Evolutionary conservation across 2,797 vertebrate genomes (phyloP).

Genomic region (Phataginus tricuspis): DNA sequence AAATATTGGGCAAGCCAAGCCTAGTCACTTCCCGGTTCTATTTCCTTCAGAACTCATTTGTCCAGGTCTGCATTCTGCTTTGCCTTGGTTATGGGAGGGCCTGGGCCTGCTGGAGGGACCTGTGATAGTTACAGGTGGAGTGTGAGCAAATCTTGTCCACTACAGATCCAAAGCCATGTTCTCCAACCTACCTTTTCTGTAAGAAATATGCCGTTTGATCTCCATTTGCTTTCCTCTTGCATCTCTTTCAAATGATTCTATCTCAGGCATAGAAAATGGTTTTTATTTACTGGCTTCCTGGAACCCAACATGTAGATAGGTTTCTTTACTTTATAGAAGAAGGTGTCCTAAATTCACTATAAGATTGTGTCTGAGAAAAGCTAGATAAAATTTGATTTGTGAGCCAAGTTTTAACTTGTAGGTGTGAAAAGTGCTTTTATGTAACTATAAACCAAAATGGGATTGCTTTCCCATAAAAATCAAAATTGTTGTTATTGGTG

Average conservation of each 20-base stretch:
- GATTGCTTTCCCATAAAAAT: conserved; percentile 8
- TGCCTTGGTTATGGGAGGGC: too few species aligned
- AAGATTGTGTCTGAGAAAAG: not conserved
- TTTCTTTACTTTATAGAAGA: not conserved
- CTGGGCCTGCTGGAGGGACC: not conserved
- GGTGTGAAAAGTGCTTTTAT: not conserved
- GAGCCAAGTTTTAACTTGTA: not conserved
- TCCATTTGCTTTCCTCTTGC: not conserved
- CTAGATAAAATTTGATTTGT: conserved; percentile 11
- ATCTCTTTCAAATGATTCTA: not conserved
- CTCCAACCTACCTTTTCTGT: not conserved
- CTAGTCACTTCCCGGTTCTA: not conserved
- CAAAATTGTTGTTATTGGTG: not conserved
- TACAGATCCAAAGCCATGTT: not conserved
- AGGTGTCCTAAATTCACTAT: not conserved
- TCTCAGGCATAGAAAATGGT: not conserved
- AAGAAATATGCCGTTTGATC: not conserved
- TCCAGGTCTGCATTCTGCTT: not conserved
- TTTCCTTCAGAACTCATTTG: not conserved
- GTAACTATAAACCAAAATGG: not conserved
- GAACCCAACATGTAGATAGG: not conserved
- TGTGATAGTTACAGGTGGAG: not conserved
- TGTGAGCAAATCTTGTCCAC: not conserved
- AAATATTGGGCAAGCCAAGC: not conserved
- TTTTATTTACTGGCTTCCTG: not conserved